Conservation (phyloP, 2,797 vertebrate genomes). For the Eremophila alpestris region DNA sequence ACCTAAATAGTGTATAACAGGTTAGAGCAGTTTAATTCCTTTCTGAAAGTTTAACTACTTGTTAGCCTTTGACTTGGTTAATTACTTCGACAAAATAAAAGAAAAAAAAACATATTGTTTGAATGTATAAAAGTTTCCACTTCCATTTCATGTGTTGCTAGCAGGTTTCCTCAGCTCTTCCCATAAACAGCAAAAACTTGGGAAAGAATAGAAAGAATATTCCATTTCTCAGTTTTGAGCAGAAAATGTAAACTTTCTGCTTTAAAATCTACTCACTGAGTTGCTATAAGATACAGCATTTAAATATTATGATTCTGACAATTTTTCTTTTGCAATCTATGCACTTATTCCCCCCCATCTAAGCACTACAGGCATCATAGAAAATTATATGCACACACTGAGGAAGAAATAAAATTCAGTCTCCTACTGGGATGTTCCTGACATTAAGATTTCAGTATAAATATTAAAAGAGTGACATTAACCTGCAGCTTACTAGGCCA, state of each 20-base stretch:
- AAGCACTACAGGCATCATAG: neutral
- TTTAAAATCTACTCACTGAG: neutral
- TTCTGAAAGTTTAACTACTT: neutral
- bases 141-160: neutral
- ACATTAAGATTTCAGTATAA: neutral
- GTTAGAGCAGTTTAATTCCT: neutral
- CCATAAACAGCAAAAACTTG: neutral
- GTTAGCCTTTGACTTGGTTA: neutral
- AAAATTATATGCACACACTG: neutral
- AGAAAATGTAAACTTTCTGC: neutral
- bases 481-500: neutral
- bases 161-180: neutral
- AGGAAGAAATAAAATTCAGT: neutral
- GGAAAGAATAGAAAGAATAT: neutral
- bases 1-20: neutral
- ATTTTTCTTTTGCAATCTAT: neutral
- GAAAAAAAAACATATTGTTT: too few relatives aligned
- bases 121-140: too few relatives aligned
- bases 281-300: neutral
- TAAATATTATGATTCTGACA: neutral
- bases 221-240: neutral
- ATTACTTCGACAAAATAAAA: neutral
- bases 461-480: neutral
- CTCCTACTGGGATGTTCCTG: neutral
- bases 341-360: neutral